Evolutionary conservation across 2,888 invertebrate genomes (phyloP), one percentile per base, ranked within the genome.

Genomic region (Noctuana brunneofusca): DNA sequence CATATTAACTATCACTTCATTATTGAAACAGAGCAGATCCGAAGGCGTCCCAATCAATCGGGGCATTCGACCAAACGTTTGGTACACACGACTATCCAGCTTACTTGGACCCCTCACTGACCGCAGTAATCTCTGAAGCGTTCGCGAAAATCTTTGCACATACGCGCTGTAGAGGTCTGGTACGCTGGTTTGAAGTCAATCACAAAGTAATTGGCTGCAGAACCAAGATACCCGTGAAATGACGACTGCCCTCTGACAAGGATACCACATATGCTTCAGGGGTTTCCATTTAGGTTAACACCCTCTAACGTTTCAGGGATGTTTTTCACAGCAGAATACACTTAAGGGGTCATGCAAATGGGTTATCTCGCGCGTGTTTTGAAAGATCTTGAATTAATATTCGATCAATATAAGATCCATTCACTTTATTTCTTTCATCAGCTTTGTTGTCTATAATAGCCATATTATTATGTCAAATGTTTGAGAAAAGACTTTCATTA

Each of bases 201-300:
- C 87, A 86, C 84, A 81, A 79, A 83, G 87, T 88, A 88, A 89
- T 89, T 89, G 88, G 83, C 81, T 83, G 81, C 81, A 81, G 79
- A 72, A 79, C 69, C 79, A 87, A 88, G 89, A 87, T 87, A 89
- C 81, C 86, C 89, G 87, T 89, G 87, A 88, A 89, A 87, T 87
- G 87, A 84, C 83, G 87, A 84, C 83, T 87, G 83, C 76, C 83
- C 80, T 71, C 81, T 87, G 87, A 88, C 85, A 83, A 85, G 87
- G 89, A 87, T 85, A 70, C 77, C 74, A 71, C 66, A 66, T 68
- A 80, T 78, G 83, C 81, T 82, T 71, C 75, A 72, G 74, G 79
- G 80, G 76, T 75, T 81, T 83, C 81, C 73, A 78, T 84, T 84
- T 79, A 77, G 79, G 68, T 73, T 75, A 79, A 78, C 81, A 77